Conservation (phyloP, 2,797 vertebrate genomes). For the Galaxias olidus region DNA sequence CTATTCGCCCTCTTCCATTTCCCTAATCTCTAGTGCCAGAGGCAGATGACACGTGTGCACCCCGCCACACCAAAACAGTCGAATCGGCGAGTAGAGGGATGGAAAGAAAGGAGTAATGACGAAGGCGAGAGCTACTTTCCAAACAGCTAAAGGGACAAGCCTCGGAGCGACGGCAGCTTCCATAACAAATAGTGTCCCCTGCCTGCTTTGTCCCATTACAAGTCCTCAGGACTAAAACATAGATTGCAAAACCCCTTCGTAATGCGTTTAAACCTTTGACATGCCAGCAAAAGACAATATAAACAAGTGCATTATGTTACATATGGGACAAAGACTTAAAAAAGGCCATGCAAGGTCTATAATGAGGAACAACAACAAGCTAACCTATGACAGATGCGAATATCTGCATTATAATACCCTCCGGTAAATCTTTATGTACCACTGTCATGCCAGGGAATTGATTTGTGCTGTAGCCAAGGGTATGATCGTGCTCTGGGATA, state of each 20-base stretch:
- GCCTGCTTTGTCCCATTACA: constrained; percentile 33
- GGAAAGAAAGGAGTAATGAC: constrained; percentile 17
- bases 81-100: neutral
- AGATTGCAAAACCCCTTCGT: neutral
- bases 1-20: neutral
- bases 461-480: constrained; percentile 28
- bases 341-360: too few species aligned
- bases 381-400: neutral
- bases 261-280: too few species aligned
- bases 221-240: constrained; percentile 6
- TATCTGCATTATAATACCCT: neutral
- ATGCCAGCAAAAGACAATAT: too few species aligned
- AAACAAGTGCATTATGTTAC: too few species aligned
- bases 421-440: constrained; percentile 25
- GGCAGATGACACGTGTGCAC: constrained; percentile 12
- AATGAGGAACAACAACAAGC: neutral
- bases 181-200: constrained; percentile 43
- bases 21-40: neutral
- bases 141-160: constrained; percentile 33
- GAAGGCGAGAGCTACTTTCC: constrained; percentile 26
- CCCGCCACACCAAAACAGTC: constrained; percentile 13
- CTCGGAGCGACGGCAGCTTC: constrained; percentile 40
- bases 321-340: too few species aligned
- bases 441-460: constrained; percentile 9
- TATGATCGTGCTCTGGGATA: constrained; percentile 20